These are phyloP conservation scores for Mimumesa dahlbomi DNA, from an alignment of 2,888 invertebrate species.

Conservation along the genomic window DNA sequence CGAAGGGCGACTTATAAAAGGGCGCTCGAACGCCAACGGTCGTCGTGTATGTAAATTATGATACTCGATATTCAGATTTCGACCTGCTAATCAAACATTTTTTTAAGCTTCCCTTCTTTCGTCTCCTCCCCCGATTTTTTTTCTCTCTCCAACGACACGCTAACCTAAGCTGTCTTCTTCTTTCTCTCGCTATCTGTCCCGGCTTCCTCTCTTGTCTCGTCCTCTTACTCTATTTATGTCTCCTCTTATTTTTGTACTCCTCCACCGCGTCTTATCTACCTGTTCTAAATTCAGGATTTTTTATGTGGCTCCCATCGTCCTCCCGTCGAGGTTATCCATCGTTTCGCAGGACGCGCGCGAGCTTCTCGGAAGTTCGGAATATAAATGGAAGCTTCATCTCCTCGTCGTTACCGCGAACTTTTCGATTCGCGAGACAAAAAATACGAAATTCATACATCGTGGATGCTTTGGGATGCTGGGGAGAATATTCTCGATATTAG, in stretches of 20 bases:
- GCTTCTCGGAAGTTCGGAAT: constrained; percentile 36
- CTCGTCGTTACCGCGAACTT: too few relatives aligned
- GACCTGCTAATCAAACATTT: constrained; percentile 31
- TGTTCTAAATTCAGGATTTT: constrained; percentile 52
- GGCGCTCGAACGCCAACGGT: too few relatives aligned
- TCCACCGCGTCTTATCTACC: constrained; percentile 46
- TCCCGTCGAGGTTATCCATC: constrained; percentile 47
- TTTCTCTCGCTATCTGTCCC: constrained; percentile 26
- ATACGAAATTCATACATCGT: too few relatives aligned
- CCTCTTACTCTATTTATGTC: constrained; percentile 36
- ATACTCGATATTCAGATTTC: constrained; percentile 20
- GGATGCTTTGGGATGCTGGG: too few relatives aligned
- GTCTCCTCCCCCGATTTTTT: too few relatives aligned
- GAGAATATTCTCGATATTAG: too few relatives aligned
- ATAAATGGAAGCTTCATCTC: constrained; percentile 30
- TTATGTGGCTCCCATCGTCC: constrained; percentile 44
- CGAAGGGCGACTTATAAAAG: too few relatives aligned
- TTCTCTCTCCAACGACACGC: constrained; percentile 4
- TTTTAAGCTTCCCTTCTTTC: constrained; percentile 7
- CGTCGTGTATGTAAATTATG: constrained; percentile 16
- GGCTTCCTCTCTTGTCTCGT: constrained; percentile 23
- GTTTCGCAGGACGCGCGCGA: constrained; percentile 20
- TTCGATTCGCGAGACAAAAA: too few relatives aligned
- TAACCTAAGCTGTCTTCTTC: background rate
- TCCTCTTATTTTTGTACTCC: constrained; percentile 37